Evolutionary conservation across 2,888 invertebrate genomes (phyloP), one percentile per base, ranked within the genome.

Genomic region (Pammene fasciana): DNA sequence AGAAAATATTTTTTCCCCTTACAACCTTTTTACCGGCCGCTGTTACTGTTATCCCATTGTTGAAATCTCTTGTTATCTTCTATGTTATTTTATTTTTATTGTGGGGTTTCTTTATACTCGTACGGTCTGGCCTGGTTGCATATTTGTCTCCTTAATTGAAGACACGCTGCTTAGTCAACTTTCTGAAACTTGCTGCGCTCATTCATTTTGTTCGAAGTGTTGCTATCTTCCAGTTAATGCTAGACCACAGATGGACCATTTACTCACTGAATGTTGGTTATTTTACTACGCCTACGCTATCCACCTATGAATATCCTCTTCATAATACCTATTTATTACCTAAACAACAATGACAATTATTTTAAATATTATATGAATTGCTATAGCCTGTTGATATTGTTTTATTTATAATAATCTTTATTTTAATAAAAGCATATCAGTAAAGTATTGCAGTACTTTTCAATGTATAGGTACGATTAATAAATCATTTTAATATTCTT

Each of bases 51-150:
- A 64, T 61, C 14, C 67, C 65, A 75, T 79, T 78, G 78, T 78
- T 74, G 72, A 65, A 71, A 68, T 77, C 73, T 74, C 78, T 78
- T 77, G 76, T 79, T 78, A 78, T 78, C 78, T 76, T 54, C 56
- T 65, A 68, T 73, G 74, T 76, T 78, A 77, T 77, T 76, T 76
- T 74, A 72, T 71, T 79, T 78, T 77, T 78, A 79, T 75, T 75
- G 76, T 74, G 60, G 70, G 70, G 75, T 60, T 71, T 68, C 45
- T 59, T 65, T 38, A 43, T 57, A 26, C 26, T 26, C 26, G 26
- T 26, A 56, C 50, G 36, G 46, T 43, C 14, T 60, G 36, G 55
- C 50, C 56, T 38, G 52, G 54, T 55, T 55, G 41, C 55, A 59
- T 59, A 16, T 65, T 59, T 54, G 61, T 62, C 48, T 62, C 52